These are phyloP conservation scores for Caenorhabditis virilis DNA, from an alignment of 2,888 invertebrate species.

Conservation along the genomic window DNA sequence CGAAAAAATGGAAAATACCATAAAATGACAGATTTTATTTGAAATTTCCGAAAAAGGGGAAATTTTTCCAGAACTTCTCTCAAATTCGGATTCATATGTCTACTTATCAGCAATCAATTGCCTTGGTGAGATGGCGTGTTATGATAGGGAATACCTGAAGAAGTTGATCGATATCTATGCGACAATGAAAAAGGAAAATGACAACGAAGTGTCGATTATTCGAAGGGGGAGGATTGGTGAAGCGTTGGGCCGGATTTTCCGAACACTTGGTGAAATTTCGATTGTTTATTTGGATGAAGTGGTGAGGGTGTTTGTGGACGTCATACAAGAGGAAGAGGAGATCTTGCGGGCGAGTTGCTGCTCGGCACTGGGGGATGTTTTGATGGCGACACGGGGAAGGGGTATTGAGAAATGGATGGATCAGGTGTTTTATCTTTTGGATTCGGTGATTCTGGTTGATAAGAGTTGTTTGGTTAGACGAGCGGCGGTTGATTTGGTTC, in stretches of 20 bases:
- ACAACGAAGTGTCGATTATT: slow-evolving; percentile 22
- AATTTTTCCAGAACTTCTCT: slow-evolving; percentile 31
- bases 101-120: slow-evolving; percentile 59
- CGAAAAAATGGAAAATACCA: too few species aligned
- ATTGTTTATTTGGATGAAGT: slow-evolving; percentile 12
- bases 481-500: slow-evolving; percentile 34
- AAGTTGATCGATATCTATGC: slow-evolving; percentile 42
- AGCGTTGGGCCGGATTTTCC: slow-evolving; percentile 53
- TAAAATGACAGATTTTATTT: too few species aligned
- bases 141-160: slow-evolving; percentile 35
- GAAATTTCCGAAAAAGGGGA: background rate
- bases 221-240: slow-evolving; percentile 47
- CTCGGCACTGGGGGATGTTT: slow-evolving; percentile 47
- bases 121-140: slow-evolving; percentile 53
- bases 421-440: slow-evolving; percentile 33
- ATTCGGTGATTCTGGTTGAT: slow-evolving; percentile 14
- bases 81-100: slow-evolving; percentile 56
- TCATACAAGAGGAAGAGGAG: slow-evolving; percentile 33
- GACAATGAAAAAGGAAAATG: slow-evolving; percentile 3
- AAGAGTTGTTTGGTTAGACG: slow-evolving; percentile 34
- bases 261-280: slow-evolving; percentile 23
- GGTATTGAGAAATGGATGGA: slow-evolving; percentile 44
- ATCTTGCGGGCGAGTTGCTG: slow-evolving; percentile 53
- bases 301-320: slow-evolving; percentile 10
- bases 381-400: slow-evolving; percentile 47